Percentiles rank a stretch among this genome's conserved stretches.
phyloP scores from a whole-genome alignment of 1,140 invertebrate genomes.

The Steinernema feltiae region DNA sequence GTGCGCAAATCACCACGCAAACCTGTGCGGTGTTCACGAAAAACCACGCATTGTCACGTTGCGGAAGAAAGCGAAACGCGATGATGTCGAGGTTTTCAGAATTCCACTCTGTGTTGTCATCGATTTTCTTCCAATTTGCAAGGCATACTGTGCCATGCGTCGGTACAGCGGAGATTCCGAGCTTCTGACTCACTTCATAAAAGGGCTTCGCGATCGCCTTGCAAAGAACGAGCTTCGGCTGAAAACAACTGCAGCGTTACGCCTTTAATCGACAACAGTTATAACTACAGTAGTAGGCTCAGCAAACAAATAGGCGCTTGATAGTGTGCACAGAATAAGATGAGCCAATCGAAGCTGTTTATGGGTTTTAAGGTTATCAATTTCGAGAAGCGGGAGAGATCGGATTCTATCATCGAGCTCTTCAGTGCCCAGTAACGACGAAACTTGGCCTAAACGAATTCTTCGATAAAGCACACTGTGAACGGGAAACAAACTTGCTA shows the following conservation, averaged over 20 bases:
- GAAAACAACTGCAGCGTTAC: neutral
- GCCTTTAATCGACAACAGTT: neutral
- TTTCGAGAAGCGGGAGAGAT: neutral
- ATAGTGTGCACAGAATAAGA: neutral
- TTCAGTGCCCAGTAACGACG: neutral
- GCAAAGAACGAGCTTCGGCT: neutral
- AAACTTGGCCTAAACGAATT: neutral
- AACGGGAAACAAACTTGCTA: neutral
- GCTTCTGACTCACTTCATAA: neutral
- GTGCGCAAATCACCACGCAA: neutral
- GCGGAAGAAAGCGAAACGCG: neutral
- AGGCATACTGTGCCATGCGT: conserved; percentile 3
- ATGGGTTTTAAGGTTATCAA: neutral
- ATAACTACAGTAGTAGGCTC: neutral
- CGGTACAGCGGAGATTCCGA: neutral
- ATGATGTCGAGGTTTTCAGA: neutral
- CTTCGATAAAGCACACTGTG: neutral
- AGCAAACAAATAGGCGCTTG: neutral
- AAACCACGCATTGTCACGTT: conserved; percentile 1
- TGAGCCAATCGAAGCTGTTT: conserved; percentile 7
- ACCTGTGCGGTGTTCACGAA: conserved; percentile 18
- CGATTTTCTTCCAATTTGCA: conserved; percentile 10
- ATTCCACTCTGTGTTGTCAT: neutral
- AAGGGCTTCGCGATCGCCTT: conserved; percentile 2
- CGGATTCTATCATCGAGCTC: neutral